A percentile compares a stretch with the other conserved stretches of the same genome.
phyloP scores from a whole-genome alignment of 2,888 invertebrate species.

The Tupiocoris notatus region DNA sequence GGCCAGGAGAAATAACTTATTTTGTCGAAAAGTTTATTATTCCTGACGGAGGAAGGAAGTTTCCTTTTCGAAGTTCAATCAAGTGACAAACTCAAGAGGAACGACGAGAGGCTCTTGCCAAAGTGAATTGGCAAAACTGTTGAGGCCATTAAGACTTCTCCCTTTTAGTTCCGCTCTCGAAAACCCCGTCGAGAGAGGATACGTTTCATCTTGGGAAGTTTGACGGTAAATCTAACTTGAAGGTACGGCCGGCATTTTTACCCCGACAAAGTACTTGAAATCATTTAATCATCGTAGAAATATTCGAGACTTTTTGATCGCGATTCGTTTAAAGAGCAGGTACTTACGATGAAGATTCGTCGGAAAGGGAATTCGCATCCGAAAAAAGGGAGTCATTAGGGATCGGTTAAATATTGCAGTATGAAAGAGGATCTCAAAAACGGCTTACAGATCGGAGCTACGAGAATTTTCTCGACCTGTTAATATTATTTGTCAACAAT shows the following conservation, averaged over 20 bases:
- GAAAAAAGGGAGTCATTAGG: too few species aligned
- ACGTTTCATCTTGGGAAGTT: not conserved
- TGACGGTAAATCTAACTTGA: not conserved
- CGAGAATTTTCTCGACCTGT: too few species aligned
- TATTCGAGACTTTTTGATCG: not conserved
- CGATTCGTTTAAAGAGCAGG: too few species aligned
- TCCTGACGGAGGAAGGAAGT: not conserved
- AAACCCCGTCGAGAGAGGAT: not conserved
- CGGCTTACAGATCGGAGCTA: too few species aligned
- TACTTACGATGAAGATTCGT: too few species aligned
- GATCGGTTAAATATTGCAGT: too few species aligned
- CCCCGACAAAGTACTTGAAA: not conserved
- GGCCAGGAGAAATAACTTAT: not conserved
- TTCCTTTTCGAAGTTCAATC: not conserved
- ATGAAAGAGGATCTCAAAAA: too few species aligned
- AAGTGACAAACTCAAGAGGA: not conserved
- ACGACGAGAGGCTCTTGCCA: not conserved
- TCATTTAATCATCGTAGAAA: not conserved
- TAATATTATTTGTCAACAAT: too few species aligned
- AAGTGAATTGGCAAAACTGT: not conserved
- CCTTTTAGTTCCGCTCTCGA: not conserved
- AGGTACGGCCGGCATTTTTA: not conserved
- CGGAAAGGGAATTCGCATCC: too few species aligned
- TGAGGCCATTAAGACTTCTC: not conserved
- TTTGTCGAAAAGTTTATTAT: not conserved